Evolutionary conservation across 2,113 vertebrate genomes (phyloP).

Genomic region (Lethenteron camtschaticum): DNA sequence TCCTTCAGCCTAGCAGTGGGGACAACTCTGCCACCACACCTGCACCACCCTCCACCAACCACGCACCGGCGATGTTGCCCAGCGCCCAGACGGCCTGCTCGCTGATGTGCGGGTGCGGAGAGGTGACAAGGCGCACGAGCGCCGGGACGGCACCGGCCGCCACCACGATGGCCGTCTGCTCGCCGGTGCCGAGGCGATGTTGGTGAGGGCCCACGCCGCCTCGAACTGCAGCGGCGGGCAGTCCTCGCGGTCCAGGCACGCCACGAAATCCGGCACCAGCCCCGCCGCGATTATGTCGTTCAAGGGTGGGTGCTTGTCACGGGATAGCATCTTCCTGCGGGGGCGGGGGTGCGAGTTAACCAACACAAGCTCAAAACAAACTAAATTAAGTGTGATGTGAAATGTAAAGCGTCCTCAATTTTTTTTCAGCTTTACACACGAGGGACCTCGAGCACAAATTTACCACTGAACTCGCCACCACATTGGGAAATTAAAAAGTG

Average conservation of each 20-base stretch:
- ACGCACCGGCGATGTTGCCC: constrained; percentile 67
- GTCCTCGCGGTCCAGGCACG: constrained; percentile 37
- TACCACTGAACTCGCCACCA: neutral
- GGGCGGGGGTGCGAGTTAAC: neutral
- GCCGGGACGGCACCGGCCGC: constrained; percentile 57
- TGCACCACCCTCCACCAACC: too few species aligned
- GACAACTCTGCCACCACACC: neutral
- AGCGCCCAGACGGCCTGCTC: constrained; percentile 80
- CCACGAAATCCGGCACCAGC: constrained; percentile 48
- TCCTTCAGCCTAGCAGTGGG: neutral
- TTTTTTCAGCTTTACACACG: too few species aligned
- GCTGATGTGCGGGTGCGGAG: constrained; percentile 51
- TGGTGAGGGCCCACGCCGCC: constrained; percentile 71
- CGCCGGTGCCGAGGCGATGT: constrained; percentile 70
- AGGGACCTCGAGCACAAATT: neutral
- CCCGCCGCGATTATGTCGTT: constrained; percentile 48
- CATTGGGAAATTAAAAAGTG: neutral
- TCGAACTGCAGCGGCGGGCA: constrained; percentile 73
- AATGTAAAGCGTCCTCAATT: neutral
- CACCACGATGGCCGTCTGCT: constrained; percentile 58
- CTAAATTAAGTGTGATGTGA: neutral
- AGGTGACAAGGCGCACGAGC: constrained; percentile 46
- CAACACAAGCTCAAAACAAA: neutral
- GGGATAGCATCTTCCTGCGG: constrained; percentile 65
- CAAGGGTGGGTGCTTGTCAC: constrained; percentile 70